Conservation (phyloP, 2,113 vertebrate genomes). For the Tupaia chinensis region DNA sequence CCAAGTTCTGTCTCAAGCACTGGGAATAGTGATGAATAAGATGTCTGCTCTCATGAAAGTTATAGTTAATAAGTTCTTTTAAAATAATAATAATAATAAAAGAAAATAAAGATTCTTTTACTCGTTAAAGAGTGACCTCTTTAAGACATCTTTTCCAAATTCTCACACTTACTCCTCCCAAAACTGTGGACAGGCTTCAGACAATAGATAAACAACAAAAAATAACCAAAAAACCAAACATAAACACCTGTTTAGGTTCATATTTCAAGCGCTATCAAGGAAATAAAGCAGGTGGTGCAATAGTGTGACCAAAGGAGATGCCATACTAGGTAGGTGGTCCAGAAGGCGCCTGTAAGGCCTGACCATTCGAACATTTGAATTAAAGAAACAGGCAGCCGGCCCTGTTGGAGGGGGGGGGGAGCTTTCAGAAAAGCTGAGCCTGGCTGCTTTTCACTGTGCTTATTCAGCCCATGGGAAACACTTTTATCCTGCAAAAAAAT, state of each 20-base stretch:
- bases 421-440: neutral
- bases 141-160: neutral
- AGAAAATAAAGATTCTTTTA: neutral
- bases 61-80: neutral
- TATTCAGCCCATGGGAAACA: neutral
- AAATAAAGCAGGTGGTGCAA: neutral
- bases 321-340: neutral
- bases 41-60: neutral
- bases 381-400: neutral
- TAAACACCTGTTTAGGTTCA: neutral
- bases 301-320: neutral
- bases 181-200: neutral
- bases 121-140: neutral
- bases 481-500: neutral
- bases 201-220: conserved; percentile 35
- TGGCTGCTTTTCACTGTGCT: neutral
- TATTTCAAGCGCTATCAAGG: neutral
- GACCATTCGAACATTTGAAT: neutral
- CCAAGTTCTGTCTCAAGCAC: conserved; percentile 1
- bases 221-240: neutral
- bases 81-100: too few species aligned
- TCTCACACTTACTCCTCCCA: neutral
- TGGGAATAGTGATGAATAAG: neutral
- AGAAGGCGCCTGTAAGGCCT: neutral
- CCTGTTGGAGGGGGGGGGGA: neutral